Conservation (phyloP, 2,888 invertebrate genomes). For the Ctena decussata region DNA sequence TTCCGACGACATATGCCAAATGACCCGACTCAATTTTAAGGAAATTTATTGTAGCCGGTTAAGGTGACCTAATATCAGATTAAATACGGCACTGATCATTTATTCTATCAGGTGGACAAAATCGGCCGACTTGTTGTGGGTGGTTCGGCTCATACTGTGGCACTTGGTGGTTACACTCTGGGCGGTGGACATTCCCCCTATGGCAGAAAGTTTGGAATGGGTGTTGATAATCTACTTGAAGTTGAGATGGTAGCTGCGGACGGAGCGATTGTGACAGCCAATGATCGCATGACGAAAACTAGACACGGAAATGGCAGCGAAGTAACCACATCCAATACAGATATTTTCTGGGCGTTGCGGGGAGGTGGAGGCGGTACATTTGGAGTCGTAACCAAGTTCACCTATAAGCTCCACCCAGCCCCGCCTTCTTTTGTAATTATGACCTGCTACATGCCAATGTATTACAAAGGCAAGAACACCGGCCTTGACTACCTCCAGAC, state of each 20-base stretch:
- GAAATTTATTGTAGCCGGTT: too few species aligned
- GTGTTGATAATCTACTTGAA: constrained; percentile 65
- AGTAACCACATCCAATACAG: constrained; percentile 25
- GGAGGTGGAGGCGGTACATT: constrained; percentile 69
- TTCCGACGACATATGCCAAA: too few species aligned
- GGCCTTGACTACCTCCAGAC: constrained; percentile 23
- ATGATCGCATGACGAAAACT: constrained; percentile 26
- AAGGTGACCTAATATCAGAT: too few species aligned
- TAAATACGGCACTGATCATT: too few species aligned
- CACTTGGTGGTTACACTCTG: constrained; percentile 75
- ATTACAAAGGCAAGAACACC: constrained; percentile 2
- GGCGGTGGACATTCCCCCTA: constrained; percentile 80
- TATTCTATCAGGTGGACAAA: constrained; percentile 59
- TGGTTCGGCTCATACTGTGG: constrained; percentile 75
- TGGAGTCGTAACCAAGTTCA: constrained; percentile 59
- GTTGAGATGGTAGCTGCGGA: constrained; percentile 58
- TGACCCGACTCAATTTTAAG: too few species aligned
- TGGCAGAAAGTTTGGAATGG: constrained; percentile 58
- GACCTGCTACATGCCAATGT: constrained; percentile 31
- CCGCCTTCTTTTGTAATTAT: constrained; percentile 39
- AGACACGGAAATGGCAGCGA: constrained; percentile 12
- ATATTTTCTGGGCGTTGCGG: constrained; percentile 71
- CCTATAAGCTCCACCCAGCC: constrained; percentile 54
- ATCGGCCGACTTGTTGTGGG: constrained; percentile 71
- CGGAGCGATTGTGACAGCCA: constrained; percentile 38